Evolutionary conservation across 2,113 vertebrate species (phyloP).

Genomic region (Thunnus thynnus): DNA sequence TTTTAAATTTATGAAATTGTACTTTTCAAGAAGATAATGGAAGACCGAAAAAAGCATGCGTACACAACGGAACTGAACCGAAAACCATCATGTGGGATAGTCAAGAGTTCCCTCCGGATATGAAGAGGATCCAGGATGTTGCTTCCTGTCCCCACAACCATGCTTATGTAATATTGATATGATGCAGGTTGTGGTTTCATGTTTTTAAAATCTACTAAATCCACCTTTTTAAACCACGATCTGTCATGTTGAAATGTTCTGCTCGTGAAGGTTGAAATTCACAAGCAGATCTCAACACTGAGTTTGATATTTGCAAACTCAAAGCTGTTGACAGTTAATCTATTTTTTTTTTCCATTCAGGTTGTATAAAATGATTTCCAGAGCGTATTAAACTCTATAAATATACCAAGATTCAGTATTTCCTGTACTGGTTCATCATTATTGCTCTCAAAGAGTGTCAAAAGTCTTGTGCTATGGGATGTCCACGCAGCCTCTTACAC

Average conservation of each 20-base stretch:
- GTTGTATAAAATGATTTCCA: slow-evolving; percentile 17
- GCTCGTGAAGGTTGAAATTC: not conserved
- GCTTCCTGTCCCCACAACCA: slow-evolving; percentile 8
- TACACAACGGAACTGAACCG: not conserved
- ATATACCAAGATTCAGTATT: slow-evolving; percentile 4
- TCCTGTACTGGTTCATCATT: slow-evolving; percentile 46
- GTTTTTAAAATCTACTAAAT: slow-evolving; percentile 9
- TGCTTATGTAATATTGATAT: slow-evolving; percentile 5
- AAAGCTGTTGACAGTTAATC: not conserved
- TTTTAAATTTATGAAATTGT: slow-evolving; percentile 16
- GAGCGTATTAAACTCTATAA: slow-evolving; percentile 15
- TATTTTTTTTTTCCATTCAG: not conserved
- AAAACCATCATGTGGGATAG: not conserved
- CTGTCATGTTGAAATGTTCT: not conserved
- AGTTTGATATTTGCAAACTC: slow-evolving; percentile 3
- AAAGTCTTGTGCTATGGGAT: slow-evolving; percentile 51
- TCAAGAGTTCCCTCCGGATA: slow-evolving; percentile 9
- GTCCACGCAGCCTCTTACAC: slow-evolving; percentile 20
- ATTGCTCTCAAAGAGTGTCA: slow-evolving; percentile 74
- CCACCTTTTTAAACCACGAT: not conserved
- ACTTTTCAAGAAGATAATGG: slow-evolving; percentile 49
- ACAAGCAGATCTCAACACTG: not conserved
- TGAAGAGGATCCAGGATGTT: not conserved
- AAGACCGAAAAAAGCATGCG: slow-evolving; percentile 69
- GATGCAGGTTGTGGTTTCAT: slow-evolving; percentile 9